A percentile compares a stretch with the other conserved stretches of the same genome.
Evolutionary conservation across 2,113 vertebrate species (phyloP).

Genomic region (Mugil cephalus): DNA sequence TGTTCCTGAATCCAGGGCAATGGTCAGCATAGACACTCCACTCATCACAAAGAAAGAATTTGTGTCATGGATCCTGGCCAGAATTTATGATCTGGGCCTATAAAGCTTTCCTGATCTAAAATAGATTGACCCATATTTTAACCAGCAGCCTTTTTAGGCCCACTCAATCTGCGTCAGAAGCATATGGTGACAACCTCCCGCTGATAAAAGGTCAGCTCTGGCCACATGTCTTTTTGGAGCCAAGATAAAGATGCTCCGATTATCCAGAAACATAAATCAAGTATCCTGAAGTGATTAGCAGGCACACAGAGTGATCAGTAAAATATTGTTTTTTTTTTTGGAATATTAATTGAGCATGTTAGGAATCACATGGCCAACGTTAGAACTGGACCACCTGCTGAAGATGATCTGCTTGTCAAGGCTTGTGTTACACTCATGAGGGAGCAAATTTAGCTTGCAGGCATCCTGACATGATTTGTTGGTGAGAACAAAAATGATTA

Average conservation of each 20-base stretch:
- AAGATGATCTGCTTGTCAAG: conserved; percentile 4
- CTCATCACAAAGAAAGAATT: conserved; percentile 14
- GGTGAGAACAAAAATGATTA: background rate
- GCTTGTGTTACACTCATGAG: conserved; percentile 22
- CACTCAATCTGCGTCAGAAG: conserved; percentile 22
- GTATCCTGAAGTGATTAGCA: background rate
- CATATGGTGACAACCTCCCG: conserved; percentile 12
- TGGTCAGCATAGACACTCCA: background rate
- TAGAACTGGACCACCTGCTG: conserved; percentile 7
- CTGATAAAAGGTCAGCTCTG: conserved; percentile 16
- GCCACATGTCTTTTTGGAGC: background rate
- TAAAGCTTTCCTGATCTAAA: conserved; percentile 36
- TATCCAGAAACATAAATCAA: too few relatives aligned
- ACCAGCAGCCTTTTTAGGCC: conserved; percentile 32
- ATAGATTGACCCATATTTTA: conserved; percentile 45
- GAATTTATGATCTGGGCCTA: conserved; percentile 24
- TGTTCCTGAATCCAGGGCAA: background rate
- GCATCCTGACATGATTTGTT: background rate
- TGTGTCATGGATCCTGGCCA: conserved; percentile 7
- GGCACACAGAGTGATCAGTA: background rate
- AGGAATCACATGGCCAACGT: background rate
- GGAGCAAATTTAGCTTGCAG: conserved; percentile 33
- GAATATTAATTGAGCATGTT: background rate
- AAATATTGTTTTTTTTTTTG: background rate
- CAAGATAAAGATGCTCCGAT: too few relatives aligned